Base-by-base conservation (phyloP, 1,140 invertebrate genomes). In the Orussus abietinus region DNA sequence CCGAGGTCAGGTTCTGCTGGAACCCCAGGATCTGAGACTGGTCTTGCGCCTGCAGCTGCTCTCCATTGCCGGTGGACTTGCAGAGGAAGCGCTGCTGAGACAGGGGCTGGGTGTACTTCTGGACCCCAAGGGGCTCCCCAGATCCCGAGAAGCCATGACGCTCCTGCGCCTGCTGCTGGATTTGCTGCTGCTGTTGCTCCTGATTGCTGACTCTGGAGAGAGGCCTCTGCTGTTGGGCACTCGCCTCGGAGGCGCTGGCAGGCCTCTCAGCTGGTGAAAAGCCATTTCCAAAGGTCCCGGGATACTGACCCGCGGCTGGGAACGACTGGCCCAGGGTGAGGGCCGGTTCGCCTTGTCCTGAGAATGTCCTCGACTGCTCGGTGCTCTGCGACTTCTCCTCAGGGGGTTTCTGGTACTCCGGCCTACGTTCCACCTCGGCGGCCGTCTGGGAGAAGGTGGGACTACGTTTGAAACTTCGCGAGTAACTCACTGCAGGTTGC, bases 391-490 rank as follows among this genome's bases (percentile, higher is more conserved):
- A 30, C 4, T 72, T 72, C 5, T 70, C 68, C 6, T 66, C 59
- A 13, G 12, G 13, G 13, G 34, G 10, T 36, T 36, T n/a, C n/a
- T n/a, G n/a, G n/a, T n/a, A n/a, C n/a, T n/a, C n/a, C n/a, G n/a
- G n/a, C n/a, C n/a, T n/a, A n/a, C n/a, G n/a, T n/a, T n/a, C n/a
- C n/a, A n/a, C n/a, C n/a, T n/a, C n/a, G n/a, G n/a, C n/a, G n/a
- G n/a, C n/a, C n/a, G n/a, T n/a, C n/a, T n/a, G n/a, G n/a, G n/a
- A n/a, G n/a, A n/a, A n/a, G n/a, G n/a, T n/a, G 13, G 55, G 54
- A 33, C 58, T 66, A 38, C 66, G 57, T 29, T 69, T 69, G 13
- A 61, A 69, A 11, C 54, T 59, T 41, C 66, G 54, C 0, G 55
- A 25, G 12, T 65, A 65, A 26, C 7, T 57, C 7, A 53, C 47